Base-by-base conservation (phyloP, 2,797 vertebrate species). In the Vultur gryphus region DNA sequence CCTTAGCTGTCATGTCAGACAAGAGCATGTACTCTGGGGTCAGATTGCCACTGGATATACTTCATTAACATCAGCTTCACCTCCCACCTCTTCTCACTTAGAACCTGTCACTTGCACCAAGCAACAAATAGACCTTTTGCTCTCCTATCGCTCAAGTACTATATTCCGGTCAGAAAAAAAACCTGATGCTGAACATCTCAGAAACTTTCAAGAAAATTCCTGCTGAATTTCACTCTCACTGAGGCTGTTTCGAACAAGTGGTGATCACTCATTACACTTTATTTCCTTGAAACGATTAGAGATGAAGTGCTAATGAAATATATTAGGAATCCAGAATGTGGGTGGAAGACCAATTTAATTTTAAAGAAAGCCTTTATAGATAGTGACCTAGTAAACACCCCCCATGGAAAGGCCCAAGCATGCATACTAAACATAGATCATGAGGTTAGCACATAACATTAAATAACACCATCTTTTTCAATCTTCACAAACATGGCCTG, bases 101-200 rank as follows among this genome's bases (percentile, higher is more conserved):
- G 58, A 95, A 81, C 15, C 76, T 94, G 77, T 70, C 92, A 79
- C 69, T 93, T 91, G 84, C 41, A 87, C 72, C 41, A 61, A 72
- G 51, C 72, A 86, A 79, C 73, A 86, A 93, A 89, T 35, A 80
- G 90, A 95, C 83, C 83, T 95, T 91, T 93, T 93, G 91, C 65
- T 89, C 84, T 83, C 52, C 91, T 92, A 81, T 95, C 93, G 91
- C 43, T 96, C 90, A 96, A 75, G 19, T 28, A 66, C 58, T 89
- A 25, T 80, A 86, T 88, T 92, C 35, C 46, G 8, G 3, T 75
- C 69, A 88, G 71, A 52, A 43, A 55, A 84, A 70, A 61, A 80
- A 7, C 2, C 11, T 55, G 69, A 69, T 61, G 43, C 39, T 75
- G 65, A 87, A 72, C n/a, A 33, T 80, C 48, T 89, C 62, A 85